These are phyloP conservation scores for Indicator maculatus DNA, from an alignment of 2,113 vertebrate species.

Conservation along the genomic window DNA sequence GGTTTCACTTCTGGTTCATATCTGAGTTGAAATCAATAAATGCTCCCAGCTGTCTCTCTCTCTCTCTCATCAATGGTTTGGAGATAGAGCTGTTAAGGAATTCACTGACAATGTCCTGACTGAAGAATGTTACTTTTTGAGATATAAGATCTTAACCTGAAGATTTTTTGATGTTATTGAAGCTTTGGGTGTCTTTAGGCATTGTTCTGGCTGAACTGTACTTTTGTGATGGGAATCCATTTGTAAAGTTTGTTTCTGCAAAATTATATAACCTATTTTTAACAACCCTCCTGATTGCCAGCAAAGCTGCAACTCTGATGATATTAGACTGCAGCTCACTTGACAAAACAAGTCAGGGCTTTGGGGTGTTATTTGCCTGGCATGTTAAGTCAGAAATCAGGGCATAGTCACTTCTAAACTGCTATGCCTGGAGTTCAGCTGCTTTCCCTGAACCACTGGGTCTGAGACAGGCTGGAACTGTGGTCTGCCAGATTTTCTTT, in stretches of 20 bases:
- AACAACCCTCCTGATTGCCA: background rate
- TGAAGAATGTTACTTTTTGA: background rate
- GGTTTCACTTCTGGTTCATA: background rate
- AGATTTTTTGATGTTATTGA: background rate
- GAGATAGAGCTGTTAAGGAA: background rate
- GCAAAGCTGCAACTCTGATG: background rate
- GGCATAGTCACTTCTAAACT: background rate
- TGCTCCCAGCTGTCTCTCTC: fast-evolving
- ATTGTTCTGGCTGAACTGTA: background rate
- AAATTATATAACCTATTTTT: background rate
- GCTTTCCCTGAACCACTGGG: background rate
- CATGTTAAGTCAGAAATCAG: background rate
- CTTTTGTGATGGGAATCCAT: background rate
- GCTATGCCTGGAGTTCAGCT: background rate
- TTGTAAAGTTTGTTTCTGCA: background rate
- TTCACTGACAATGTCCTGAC: background rate
- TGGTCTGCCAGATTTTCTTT: background rate
- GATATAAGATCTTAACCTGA: background rate
- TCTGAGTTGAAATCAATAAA: background rate
- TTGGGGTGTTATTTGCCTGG: background rate
- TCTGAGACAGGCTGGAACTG: background rate
- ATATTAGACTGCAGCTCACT: background rate
- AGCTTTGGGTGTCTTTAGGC: background rate
- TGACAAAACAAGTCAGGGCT: background rate
- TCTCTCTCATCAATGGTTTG: background rate